A percentile compares a stretch with the other conserved stretches of the same genome.
Conservation (phyloP, 2,797 vertebrate genomes). For the Hemibagrus guttatus region DNA sequence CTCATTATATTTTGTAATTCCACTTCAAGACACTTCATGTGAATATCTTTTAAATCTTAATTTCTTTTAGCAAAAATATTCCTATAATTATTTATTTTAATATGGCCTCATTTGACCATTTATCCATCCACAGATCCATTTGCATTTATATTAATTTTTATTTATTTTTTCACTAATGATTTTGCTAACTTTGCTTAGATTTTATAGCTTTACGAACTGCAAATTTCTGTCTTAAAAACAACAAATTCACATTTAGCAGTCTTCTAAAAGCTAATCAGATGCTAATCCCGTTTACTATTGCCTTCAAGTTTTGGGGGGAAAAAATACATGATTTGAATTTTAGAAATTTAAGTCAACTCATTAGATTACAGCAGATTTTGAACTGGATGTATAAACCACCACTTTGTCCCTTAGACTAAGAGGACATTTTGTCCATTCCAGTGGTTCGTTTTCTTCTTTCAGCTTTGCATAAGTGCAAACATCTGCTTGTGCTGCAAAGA, state of each 20-base stretch:
- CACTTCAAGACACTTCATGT: neutral
- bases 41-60: too few species aligned
- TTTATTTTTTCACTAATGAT: neutral
- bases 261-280: neutral
- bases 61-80: neutral
- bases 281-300: neutral
- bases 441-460: neutral
- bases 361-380: neutral
- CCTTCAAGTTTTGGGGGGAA: too few species aligned
- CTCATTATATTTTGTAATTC: neutral
- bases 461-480: conserved; percentile 16
- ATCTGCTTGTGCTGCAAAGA: neutral
- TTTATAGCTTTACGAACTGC: neutral
- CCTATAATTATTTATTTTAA: neutral
- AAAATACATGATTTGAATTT: neutral
- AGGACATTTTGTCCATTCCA: neutral
- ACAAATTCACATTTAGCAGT: neutral
- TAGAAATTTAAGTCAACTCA: neutral
- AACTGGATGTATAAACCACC: neutral
- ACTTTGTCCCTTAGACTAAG: neutral
- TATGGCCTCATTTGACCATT: neutral
- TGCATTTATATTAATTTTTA: neutral
- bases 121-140: too few species aligned
- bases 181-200: neutral
- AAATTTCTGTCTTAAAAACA: neutral